Base-by-base conservation (phyloP, 1,140 invertebrate genomes). In the Pogonomyrmex californicus region DNA sequence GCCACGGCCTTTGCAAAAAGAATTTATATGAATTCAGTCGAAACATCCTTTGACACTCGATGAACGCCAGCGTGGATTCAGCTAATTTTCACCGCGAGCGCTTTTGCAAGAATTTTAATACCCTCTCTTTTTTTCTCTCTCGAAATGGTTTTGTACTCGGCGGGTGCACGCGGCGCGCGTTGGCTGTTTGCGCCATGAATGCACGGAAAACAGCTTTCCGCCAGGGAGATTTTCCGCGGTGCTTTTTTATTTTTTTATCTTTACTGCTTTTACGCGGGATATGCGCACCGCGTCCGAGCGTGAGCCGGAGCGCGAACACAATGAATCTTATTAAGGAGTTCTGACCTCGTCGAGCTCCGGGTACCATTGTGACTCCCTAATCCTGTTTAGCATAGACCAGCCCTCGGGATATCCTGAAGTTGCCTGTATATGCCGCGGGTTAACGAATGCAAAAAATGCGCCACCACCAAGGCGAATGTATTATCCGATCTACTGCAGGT, bases 301-400 rank as follows among this genome's bases (percentile, higher is more conserved):
- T 73, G 79, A 73, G 41, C 68, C 51, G 9, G 62, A 68, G 62
- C 77, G 79, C 41, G 79, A 75, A 83, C 68, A 83, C 79, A 83
- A 83, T 83, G 79, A 83, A 83, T 83, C 79, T 83, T 83, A 83
- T 83, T 83, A 83, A 70, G 54, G 68, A 73, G 54, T 38, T 44
- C 79, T 83, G 68, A 83, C 68, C 79, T 9, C 79, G 79, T 41
- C 78, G 78, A 51, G 47, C 54, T 41, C 36, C 63, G 30, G 44
- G 36, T 83, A 41, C 79, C 56, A 83, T 83, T 83, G 79, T 83
- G 79, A 83, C 38, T 47, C 54, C 41, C 79, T 83, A 83, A 83
- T 83, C 68, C 79, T 83, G 79, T 83, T 83, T 83, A 83, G 79
- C 79, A 83, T 83, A 83, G 79, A 83, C 79, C 68, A 73, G 17